Conservation (phyloP, 2,797 vertebrate genomes). For the Zonotrichia albicollis region DNA sequence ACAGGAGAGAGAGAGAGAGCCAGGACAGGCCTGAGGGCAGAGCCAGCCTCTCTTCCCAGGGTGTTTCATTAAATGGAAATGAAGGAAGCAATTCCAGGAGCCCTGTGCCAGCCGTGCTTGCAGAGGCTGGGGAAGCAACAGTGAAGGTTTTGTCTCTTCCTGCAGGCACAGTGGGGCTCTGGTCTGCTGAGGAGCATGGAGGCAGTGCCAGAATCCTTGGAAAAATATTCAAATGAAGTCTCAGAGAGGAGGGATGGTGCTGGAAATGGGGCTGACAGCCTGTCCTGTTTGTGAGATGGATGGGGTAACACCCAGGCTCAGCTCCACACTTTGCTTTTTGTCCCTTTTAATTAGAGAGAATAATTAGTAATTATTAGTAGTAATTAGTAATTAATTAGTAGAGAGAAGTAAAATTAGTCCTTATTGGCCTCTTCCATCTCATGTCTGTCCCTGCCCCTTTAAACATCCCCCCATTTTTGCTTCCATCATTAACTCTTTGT, state of each 20-base stretch:
- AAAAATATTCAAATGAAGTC: neutral
- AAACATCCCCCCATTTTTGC: neutral
- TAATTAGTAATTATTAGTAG: no score
- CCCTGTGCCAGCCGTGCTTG: accelerated
- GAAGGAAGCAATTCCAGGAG: neutral
- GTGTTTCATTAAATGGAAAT: neutral
- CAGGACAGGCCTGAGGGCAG: neutral
- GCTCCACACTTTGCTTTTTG: neutral
- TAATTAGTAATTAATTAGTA: neutral
- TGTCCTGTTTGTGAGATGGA: neutral
- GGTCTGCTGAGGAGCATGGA: accelerated
- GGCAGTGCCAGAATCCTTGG: neutral
- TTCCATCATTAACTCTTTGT: neutral
- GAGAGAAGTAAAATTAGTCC: neutral
- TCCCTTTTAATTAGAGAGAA: neutral
- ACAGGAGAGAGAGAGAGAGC: accelerated
- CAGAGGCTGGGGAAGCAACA: accelerated
- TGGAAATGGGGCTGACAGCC: neutral
- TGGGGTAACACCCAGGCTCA: neutral
- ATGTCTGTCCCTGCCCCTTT: neutral
- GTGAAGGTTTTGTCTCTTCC: neutral
- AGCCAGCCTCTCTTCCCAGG: neutral
- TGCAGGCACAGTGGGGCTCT: neutral
- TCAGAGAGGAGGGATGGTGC: neutral
- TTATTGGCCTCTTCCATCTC: accelerated